A percentile compares a stretch with the other conserved stretches of the same genome.
Conservation (phyloP, 2,888 invertebrate species). For the Noctuana brunneofusca region DNA sequence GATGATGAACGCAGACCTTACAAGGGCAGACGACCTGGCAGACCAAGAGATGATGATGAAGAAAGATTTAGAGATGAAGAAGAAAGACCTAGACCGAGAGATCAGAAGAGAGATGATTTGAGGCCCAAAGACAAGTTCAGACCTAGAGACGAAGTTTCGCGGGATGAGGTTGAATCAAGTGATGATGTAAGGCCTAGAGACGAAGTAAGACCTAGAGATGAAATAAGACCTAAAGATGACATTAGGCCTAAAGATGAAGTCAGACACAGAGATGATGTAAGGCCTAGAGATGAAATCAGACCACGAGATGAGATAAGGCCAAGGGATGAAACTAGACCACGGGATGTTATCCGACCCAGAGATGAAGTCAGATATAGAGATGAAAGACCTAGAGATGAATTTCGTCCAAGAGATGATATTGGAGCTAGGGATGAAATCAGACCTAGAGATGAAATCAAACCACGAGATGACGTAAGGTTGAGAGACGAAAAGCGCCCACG, state of each 20-base stretch:
- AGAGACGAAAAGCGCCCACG: conserved; percentile 46
- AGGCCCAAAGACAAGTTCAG: conserved; percentile 44
- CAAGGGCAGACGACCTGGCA: conserved; percentile 54
- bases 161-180: conserved; percentile 39
- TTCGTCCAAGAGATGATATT: conserved; percentile 49
- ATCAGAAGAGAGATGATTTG: conserved; percentile 42
- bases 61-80: conserved; percentile 51
- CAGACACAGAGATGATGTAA: conserved; percentile 42
- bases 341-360: conserved; percentile 40
- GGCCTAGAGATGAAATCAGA: conserved; percentile 41
- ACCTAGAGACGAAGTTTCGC: conserved; percentile 45
- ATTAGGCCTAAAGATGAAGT: conserved; percentile 52
- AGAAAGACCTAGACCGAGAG: conserved; percentile 49
- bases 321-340: conserved; percentile 50
- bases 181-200: conserved; percentile 50
- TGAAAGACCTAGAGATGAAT: conserved; percentile 44
- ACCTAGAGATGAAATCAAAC: conserved; percentile 47
- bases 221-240: conserved; percentile 42
- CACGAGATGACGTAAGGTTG: conserved; percentile 45
- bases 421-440: conserved; percentile 46
- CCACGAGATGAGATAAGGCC: conserved; percentile 42
- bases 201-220: conserved; percentile 44
- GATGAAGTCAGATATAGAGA: conserved; percentile 55
- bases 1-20: conserved; percentile 61
- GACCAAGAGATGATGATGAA: conserved; percentile 66